Evolutionary conservation across 2,888 invertebrate species (phyloP).

Genomic region (Lydus trimaculatus): DNA sequence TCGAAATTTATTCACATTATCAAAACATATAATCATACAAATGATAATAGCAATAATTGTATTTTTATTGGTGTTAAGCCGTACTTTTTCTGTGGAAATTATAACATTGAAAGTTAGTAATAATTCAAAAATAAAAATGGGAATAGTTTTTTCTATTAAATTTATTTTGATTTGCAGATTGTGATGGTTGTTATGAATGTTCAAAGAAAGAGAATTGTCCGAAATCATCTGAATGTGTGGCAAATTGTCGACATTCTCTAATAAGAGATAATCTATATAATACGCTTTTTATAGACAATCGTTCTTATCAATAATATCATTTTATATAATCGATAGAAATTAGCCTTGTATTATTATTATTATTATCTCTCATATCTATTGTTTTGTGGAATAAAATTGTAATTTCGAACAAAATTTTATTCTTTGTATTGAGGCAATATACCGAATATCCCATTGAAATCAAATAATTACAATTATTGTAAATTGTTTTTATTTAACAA

Average conservation of each 20-base stretch:
- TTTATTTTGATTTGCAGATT: conserved; percentile 16
- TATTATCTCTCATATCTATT: too few relatives aligned
- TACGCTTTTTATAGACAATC: conserved; percentile 4
- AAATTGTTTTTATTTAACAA: not conserved
- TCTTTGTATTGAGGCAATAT: too few relatives aligned
- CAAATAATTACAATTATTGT: too few relatives aligned
- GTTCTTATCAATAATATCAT: not conserved
- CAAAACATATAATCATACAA: not conserved
- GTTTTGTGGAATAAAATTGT: not conserved
- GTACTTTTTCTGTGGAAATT: conserved; percentile 17
- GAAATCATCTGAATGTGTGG: not conserved
- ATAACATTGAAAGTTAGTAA: conserved; percentile 16
- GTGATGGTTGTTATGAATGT: conserved; percentile 19
- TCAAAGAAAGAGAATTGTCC: not conserved
- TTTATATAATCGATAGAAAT: not conserved
- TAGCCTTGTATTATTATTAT: not conserved
- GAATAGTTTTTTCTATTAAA: not conserved
- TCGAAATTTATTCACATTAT: conserved; percentile 22
- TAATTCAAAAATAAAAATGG: not conserved
- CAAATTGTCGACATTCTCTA: conserved; percentile 7
- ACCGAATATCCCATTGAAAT: too few relatives aligned
- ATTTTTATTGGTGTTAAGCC: conserved; percentile 9
- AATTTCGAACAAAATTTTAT: not conserved
- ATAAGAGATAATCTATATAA: conserved; percentile 17
- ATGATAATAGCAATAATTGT: conserved; percentile 9